Percentiles rank a stretch among this genome's conserved stretches.
phyloP scores from a whole-genome alignment of 1,140 invertebrate genomes.

The Manduca sexta region DNA sequence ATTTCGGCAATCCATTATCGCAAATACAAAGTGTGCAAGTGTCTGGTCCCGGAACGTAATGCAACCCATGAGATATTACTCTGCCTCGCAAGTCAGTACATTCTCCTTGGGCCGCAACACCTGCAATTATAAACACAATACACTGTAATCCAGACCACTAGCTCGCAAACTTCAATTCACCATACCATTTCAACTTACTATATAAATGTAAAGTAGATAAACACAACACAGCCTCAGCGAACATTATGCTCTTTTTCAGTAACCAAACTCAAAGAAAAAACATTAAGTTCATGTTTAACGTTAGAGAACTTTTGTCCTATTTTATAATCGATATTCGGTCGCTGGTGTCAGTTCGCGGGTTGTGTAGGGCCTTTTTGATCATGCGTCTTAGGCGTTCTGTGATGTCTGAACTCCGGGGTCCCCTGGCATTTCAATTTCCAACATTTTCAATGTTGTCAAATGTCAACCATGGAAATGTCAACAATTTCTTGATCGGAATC shows the following conservation, averaged over 20 bases:
- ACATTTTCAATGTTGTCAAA: slow-evolving; percentile 14
- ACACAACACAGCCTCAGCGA: slow-evolving; percentile 42
- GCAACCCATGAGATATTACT: slow-evolving; percentile 77
- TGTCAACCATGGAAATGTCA: background rate
- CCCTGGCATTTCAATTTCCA: background rate
- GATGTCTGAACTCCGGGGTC: slow-evolving; percentile 20
- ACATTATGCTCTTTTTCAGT: slow-evolving; percentile 38
- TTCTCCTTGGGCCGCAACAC: slow-evolving; percentile 63
- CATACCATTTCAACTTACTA: slow-evolving; percentile 29
- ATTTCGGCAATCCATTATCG: slow-evolving; percentile 87
- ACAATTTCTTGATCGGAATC: no score
- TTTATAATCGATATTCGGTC: slow-evolving; percentile 62
- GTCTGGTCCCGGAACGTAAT: slow-evolving; percentile 88
- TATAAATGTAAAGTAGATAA: slow-evolving; percentile 46
- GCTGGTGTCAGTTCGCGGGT: slow-evolving; percentile 29
- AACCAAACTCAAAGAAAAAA: slow-evolving; percentile 28
- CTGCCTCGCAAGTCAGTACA: slow-evolving; percentile 75
- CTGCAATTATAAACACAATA: slow-evolving; percentile 33
- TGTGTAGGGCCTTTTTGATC: slow-evolving; percentile 54
- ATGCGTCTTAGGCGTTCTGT: slow-evolving; percentile 53
- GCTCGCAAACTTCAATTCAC: no score
- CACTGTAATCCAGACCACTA: slow-evolving; percentile 14
- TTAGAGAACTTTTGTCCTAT: slow-evolving; percentile 47
- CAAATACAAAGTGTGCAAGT: slow-evolving; percentile 91
- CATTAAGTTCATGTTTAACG: slow-evolving; percentile 39